phyloP scores from a whole-genome alignment of 2,113 vertebrate genomes.

The Speoplatyrhinus poulsoni region DNA sequence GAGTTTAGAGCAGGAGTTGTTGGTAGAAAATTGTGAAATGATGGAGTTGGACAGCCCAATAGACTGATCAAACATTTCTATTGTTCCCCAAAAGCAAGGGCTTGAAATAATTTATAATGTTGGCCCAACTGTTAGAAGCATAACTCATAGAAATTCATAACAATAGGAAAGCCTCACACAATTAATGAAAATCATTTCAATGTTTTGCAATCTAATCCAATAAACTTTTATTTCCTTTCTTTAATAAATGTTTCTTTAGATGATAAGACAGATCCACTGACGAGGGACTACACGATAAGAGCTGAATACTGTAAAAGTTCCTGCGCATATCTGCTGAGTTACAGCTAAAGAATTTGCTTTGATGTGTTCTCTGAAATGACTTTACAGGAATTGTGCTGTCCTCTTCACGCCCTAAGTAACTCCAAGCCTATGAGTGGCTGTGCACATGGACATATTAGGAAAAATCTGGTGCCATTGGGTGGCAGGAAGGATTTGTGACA shows the following conservation, averaged over 20 bases:
- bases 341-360: not conserved
- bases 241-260: slow-evolving; percentile 4
- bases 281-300: not conserved
- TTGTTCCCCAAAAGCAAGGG: slow-evolving; percentile 27
- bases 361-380: not conserved
- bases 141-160: slow-evolving; percentile 27
- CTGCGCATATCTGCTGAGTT: not conserved
- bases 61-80: slow-evolving; percentile 44
- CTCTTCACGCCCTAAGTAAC: not conserved
- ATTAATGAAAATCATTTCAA: slow-evolving; percentile 1
- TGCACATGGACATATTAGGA: not conserved
- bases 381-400: not conserved
- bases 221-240: slow-evolving; percentile 2
- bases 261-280: not conserved
- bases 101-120: slow-evolving; percentile 47
- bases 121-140: slow-evolving; percentile 35
- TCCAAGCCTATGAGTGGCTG: not conserved
- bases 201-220: slow-evolving; percentile 7
- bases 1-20: slow-evolving; percentile 31
- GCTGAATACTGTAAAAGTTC: not conserved
- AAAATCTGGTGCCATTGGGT: too few species aligned
- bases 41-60: slow-evolving; percentile 30
- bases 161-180: slow-evolving; percentile 20
- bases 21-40: slow-evolving; percentile 31
- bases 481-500: too few species aligned